These are phyloP conservation scores for Argyresthia albistria DNA, from an alignment of 2,888 invertebrate species.

Conservation along the genomic window DNA sequence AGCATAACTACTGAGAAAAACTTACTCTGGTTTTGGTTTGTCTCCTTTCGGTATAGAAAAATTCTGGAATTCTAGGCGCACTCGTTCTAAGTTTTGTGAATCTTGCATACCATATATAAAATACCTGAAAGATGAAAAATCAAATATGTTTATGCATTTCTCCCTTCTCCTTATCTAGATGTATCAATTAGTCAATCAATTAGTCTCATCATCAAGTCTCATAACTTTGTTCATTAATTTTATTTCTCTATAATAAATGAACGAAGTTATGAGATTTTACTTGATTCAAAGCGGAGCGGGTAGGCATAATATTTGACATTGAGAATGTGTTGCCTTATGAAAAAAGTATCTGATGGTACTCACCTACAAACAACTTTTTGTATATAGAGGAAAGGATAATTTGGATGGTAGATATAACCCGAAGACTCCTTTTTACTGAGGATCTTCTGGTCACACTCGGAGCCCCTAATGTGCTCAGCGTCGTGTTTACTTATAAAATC, in stretches of 20 bases:
- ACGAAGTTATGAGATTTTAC: too few species aligned
- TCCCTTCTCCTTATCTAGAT: background rate
- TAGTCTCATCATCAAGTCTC: too few species aligned
- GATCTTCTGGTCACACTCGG: slow-evolving; percentile 99
- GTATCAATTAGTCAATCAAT: too few species aligned
- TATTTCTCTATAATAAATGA: too few species aligned
- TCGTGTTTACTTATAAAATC: slow-evolving; percentile 94
- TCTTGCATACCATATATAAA: slow-evolving; percentile 99
- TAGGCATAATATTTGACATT: too few species aligned
- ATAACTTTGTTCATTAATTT: too few species aligned
- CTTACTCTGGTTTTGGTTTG: slow-evolving; percentile 84
- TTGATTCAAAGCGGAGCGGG: too few species aligned
- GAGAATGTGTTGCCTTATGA: background rate
- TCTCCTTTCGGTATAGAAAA: slow-evolving; percentile 93
- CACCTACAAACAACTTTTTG: slow-evolving; percentile 94
- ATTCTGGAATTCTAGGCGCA: slow-evolving; percentile 88
- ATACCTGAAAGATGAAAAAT: slow-evolving; percentile 72
- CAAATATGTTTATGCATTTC: background rate
- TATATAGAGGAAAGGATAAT: slow-evolving; percentile 96
- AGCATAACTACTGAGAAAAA: too few species aligned
- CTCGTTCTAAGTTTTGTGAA: slow-evolving; percentile 95
- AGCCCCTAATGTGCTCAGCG: slow-evolving; percentile 95
- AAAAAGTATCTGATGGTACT: slow-evolving; percentile 25
- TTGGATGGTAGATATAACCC: slow-evolving; percentile 95
- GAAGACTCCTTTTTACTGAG: slow-evolving; percentile 93